These are phyloP conservation scores for Drosophila monieri DNA, from an alignment of 2,888 invertebrate species.

Conservation along the genomic window DNA sequence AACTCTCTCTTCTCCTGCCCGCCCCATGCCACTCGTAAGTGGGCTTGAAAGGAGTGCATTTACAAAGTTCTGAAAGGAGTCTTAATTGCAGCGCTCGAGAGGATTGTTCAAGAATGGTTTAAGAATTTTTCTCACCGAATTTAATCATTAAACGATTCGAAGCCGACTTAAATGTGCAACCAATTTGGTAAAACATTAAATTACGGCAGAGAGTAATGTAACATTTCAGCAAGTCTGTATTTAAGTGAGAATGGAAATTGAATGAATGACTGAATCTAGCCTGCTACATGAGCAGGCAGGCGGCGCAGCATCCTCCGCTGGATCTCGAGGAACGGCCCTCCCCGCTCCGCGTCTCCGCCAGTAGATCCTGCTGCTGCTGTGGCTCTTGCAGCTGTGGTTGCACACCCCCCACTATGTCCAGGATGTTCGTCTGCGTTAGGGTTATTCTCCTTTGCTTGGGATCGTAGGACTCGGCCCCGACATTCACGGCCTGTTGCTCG, in stretches of 20 bases:
- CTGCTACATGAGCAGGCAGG: constrained; percentile 20
- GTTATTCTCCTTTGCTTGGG: constrained; percentile 6
- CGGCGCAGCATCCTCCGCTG: constrained; percentile 3
- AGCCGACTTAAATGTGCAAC: neutral
- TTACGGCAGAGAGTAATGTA: neutral
- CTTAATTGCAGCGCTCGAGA: constrained; percentile 28
- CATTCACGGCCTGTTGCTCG: constrained; percentile 16
- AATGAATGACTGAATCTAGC: neutral
- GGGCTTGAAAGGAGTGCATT: constrained; percentile 40
- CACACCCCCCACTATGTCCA: constrained; percentile 35
- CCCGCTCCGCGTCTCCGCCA: neutral
- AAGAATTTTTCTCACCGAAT: neutral
- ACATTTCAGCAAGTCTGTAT: constrained; percentile 6
- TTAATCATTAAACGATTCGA: neutral
- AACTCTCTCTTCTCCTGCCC: constrained; percentile 18
- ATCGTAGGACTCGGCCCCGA: constrained; percentile 29
- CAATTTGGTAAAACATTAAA: neutral
- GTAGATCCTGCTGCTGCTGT: neutral
- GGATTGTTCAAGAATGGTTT: constrained; percentile 8
- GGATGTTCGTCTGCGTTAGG: neutral
- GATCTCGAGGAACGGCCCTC: constrained; percentile 4
- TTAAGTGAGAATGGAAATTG: constrained; percentile 5
- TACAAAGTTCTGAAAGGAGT: constrained; percentile 38
- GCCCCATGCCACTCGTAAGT: constrained; percentile 11
- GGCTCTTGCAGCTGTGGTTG: neutral